Evolutionary conservation across 2,113 vertebrate species (phyloP).

Genomic region (Myanophis thanlyinensis): DNA sequence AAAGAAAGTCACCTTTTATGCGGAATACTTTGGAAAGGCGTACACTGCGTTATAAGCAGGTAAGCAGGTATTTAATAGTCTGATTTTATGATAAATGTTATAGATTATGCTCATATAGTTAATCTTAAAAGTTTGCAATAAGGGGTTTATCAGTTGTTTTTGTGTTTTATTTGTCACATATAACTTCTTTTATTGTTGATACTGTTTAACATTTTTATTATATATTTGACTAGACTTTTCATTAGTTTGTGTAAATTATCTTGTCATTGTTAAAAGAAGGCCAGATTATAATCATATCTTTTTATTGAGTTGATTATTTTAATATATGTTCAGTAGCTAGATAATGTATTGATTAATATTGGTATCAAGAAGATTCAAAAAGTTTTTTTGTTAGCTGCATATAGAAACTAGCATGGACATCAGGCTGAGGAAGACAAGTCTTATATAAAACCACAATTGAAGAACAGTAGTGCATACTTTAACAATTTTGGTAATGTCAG

Average conservation of each 20-base stretch:
- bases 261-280: neutral
- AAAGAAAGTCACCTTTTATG: constrained; percentile 92
- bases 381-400: neutral
- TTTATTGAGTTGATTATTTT: neutral
- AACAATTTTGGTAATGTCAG: neutral
- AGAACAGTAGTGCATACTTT: neutral
- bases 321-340: neutral
- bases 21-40: constrained; percentile 93
- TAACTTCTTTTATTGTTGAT: neutral
- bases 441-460: neutral
- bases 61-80: constrained; percentile 82
- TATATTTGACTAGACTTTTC: neutral
- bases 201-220: neutral
- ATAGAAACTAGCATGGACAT: neutral
- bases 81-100: neutral
- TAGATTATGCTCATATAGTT: neutral
- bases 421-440: neutral
- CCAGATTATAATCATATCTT: neutral
- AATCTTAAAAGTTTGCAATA: neutral
- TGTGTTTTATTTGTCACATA: neutral
- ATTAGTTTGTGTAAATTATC: neutral
- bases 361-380: neutral
- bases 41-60: constrained; percentile 94
- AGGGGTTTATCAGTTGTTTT: neutral
- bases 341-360: neutral